Evolutionary conservation across 2,113 vertebrate genomes (phyloP).

Genomic region (Hoplias malabaricus): DNA sequence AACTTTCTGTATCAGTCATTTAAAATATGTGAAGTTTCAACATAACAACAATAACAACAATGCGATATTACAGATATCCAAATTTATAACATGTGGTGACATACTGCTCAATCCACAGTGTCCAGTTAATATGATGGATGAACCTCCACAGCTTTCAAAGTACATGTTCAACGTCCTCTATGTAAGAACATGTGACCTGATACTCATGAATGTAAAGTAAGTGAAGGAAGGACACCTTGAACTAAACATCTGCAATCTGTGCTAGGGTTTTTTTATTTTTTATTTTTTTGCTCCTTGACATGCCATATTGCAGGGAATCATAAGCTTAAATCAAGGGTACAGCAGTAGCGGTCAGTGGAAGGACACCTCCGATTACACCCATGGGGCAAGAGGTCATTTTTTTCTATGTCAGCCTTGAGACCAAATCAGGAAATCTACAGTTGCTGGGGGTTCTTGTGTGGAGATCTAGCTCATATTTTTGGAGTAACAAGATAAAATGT

Average conservation of each 20-base stretch:
- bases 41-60: no score
- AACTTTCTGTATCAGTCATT: no score
- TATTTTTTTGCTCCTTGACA: background rate
- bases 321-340: background rate
- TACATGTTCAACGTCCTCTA: background rate
- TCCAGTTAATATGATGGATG: no score
- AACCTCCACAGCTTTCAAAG: no score
- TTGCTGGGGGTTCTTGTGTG: background rate
- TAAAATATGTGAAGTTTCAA: no score
- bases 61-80: no score
- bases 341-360: background rate
- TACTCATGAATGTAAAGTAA: no score
- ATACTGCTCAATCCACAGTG: no score
- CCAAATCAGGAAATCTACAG: slow-evolving; percentile 9
- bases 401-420: slow-evolving; percentile 6
- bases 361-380: background rate
- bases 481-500: no score
- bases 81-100: no score
- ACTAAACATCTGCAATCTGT: background rate
- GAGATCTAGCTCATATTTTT: background rate
- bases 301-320: background rate
- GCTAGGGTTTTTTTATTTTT: no score
- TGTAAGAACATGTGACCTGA: no score
- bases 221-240: background rate
- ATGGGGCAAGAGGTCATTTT: slow-evolving; percentile 1